Base-by-base conservation (phyloP, 1,140 invertebrate species). In the Drosophila ercepeae region DNA sequence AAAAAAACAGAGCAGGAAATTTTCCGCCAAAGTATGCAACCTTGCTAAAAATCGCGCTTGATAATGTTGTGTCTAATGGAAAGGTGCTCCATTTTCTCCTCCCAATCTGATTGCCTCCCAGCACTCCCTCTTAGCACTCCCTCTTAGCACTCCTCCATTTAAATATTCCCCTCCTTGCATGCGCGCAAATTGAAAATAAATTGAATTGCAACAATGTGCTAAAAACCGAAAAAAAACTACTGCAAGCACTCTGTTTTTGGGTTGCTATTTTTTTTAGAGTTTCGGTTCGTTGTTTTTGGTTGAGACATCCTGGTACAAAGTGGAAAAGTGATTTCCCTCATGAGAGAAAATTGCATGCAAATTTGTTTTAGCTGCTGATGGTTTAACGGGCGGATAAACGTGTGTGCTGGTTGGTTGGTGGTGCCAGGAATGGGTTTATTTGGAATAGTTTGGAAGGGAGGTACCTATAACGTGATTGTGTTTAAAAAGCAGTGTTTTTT, bases 181-280 rank as follows among this genome's bases (percentile, higher is more conserved):
- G 79, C 71, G 60, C 73, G 82, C 60, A 86, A 86, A 86, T 86
- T 86, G 81, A 86, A 86, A 86, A 86, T 86, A 86, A 86, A 86
- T 86, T 86, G 76, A 86, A 86, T 86, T 86, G 81, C 81, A 86
- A 70, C 73, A 84, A 84, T 73, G 79, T 84, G 75, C 71, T 78
- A 71, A 84, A 83, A 77, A 78, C 68, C 48, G 59, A 57, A 32
- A 36, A 63, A 39, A 49, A 53, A 49, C 23, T 58, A 25, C 58
- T 58, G 52, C 27, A 57, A 71, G 16, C 50, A 53, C 53, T 52
- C 51, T 50, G 46, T 58, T 60, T 16, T 53, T 27, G 23, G 48
- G 18, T 32, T 9, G 51, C 6, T 36, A 46, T 65, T 59, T 61
- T 55, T 27, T 19, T 36, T 13, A 36, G 49, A 34, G 52, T 41